Conservation (phyloP, 2,113 vertebrate genomes). For the Dicaeum eximium region DNA sequence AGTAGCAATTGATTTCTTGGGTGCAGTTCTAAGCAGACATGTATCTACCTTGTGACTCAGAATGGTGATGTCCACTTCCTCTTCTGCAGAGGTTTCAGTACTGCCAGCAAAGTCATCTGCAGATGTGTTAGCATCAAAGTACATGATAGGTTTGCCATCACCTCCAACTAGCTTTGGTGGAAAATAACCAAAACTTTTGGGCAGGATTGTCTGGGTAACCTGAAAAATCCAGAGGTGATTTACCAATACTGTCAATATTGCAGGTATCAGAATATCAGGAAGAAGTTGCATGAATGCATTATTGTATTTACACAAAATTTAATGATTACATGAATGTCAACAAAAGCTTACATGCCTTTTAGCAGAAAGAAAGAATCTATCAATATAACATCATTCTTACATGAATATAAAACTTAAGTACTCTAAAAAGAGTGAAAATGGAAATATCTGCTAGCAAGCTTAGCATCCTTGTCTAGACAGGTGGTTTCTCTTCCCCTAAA, state of each 20-base stretch:
- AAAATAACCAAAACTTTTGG: slow-evolving; percentile 66
- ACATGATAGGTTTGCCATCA: slow-evolving; percentile 68
- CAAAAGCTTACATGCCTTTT: not conserved
- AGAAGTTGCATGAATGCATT: not conserved
- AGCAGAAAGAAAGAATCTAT: not conserved
- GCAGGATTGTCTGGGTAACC: slow-evolving; percentile 82
- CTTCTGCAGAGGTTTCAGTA: slow-evolving; percentile 67
- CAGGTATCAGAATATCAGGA: not conserved
- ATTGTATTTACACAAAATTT: not conserved
- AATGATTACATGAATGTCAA: not conserved
- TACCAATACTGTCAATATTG: not conserved
- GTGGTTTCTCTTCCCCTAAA: not conserved
- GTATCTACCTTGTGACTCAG: slow-evolving; percentile 79
- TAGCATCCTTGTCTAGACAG: not conserved
- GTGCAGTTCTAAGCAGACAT: not conserved
- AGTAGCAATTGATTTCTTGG: not conserved
- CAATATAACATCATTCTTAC: not conserved
- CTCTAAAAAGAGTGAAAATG: not conserved
- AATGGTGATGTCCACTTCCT: slow-evolving; percentile 82
- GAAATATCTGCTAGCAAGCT: not conserved
- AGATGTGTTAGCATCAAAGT: slow-evolving; percentile 56
- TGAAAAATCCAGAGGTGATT: slow-evolving; percentile 38
- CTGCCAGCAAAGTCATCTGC: slow-evolving; percentile 65
- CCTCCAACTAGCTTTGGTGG: slow-evolving; percentile 67
- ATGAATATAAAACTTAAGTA: rapidly evolving